phyloP scores from a whole-genome alignment of 2,888 invertebrate species.

The Volucella inflata region DNA sequence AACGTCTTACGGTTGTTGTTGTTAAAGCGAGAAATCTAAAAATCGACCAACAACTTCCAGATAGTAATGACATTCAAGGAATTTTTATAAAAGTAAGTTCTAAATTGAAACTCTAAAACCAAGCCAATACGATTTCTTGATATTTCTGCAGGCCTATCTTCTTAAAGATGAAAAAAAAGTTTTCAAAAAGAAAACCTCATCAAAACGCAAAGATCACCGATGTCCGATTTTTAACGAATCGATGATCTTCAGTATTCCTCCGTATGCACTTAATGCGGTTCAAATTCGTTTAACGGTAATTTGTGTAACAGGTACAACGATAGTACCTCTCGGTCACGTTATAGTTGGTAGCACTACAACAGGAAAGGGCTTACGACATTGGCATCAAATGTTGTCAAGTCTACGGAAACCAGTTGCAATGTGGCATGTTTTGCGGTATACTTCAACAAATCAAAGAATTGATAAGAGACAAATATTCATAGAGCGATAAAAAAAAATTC shows the following conservation, averaged over 20 bases:
- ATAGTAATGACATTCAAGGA: slow-evolving; percentile 85
- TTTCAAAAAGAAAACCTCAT: slow-evolving; percentile 91
- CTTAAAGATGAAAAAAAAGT: slow-evolving; percentile 92
- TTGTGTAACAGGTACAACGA: slow-evolving; percentile 83
- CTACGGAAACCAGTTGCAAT: slow-evolving; percentile 92
- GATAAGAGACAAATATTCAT: slow-evolving; percentile 52
- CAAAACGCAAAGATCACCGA: slow-evolving; percentile 88
- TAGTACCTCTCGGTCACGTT: slow-evolving; percentile 90
- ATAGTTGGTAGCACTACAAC: slow-evolving; percentile 90
- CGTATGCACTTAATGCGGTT: slow-evolving; percentile 88
- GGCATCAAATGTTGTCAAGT: slow-evolving; percentile 93
- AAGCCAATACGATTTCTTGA: not conserved
- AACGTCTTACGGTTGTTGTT: slow-evolving; percentile 87
- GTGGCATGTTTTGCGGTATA: slow-evolving; percentile 90
- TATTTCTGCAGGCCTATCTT: slow-evolving; percentile 87
- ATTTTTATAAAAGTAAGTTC: slow-evolving; percentile 89
- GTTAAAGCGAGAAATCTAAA: slow-evolving; percentile 91
- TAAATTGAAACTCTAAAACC: not conserved
- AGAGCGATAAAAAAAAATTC: slow-evolving; percentile 49
- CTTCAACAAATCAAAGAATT: slow-evolving; percentile 68
- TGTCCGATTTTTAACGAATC: slow-evolving; percentile 93
- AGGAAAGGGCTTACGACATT: slow-evolving; percentile 90
- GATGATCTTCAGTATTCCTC: slow-evolving; percentile 92
- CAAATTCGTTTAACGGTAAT: slow-evolving; percentile 90
- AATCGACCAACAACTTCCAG: slow-evolving; percentile 81